A percentile compares a stretch with the other conserved stretches of the same genome.
These are phyloP conservation scores for Drosophila obscura DNA, from an alignment of 1,140 invertebrate species.

Conservation along the genomic window DNA sequence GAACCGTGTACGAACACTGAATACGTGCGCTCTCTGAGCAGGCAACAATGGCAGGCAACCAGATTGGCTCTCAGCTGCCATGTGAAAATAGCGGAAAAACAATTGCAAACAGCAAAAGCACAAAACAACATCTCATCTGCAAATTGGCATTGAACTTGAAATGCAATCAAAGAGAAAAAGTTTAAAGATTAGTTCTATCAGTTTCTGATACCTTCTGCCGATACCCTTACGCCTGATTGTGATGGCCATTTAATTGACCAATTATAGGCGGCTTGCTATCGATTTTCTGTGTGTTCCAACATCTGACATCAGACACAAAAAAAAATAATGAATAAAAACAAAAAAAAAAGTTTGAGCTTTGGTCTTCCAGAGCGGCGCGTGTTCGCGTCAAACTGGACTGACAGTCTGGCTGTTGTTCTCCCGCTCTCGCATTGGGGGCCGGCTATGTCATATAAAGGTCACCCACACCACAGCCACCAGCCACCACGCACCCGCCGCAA, in stretches of 20 bases:
- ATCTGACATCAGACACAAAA: constrained; percentile 42
- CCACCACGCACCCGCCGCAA: background rate
- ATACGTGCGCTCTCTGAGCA: no score
- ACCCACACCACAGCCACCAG: constrained; percentile 32
- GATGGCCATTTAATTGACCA: constrained; percentile 29
- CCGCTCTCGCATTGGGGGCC: constrained; percentile 8
- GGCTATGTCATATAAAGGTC: constrained; percentile 77
- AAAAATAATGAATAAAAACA: constrained; percentile 12
- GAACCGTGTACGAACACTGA: no score
- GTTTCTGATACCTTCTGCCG: no score
- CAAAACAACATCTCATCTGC: constrained; percentile 24
- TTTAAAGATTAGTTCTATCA: background rate
- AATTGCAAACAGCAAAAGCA: constrained; percentile 23
- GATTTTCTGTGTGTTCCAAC: constrained; percentile 50
- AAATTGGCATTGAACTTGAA: constrained; percentile 71
- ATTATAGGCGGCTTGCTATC: constrained; percentile 50
- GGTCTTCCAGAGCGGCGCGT: constrained; percentile 67
- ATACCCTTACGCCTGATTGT: constrained; percentile 18
- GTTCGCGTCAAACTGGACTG: constrained; percentile 24
- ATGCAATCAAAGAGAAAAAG: constrained; percentile 28
- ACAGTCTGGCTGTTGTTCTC: constrained; percentile 6
- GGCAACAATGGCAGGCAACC: constrained; percentile 3
- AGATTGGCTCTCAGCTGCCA: constrained; percentile 35
- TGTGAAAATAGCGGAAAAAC: constrained; percentile 29
- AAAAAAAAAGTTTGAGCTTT: constrained; percentile 52